Conservation (phyloP, 2,888 invertebrate genomes). For the Drosophila buzzatii region DNA sequence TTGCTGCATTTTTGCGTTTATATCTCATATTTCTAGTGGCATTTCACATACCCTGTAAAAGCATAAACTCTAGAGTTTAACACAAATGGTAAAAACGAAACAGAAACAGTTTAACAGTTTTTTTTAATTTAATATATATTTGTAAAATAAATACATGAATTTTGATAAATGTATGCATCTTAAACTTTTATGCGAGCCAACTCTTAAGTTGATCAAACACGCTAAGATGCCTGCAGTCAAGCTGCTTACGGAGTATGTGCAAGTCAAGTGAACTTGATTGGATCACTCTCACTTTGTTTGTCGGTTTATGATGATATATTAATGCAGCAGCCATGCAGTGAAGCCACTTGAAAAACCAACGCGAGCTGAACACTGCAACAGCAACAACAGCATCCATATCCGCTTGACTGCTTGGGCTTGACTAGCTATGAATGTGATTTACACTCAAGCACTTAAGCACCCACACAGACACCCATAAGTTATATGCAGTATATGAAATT, state of each 20-base stretch:
- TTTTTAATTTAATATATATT: too few species aligned
- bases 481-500: constrained; percentile 42
- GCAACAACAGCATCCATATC: constrained; percentile 28
- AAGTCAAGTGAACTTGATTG: not conserved
- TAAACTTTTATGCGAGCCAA: too few species aligned
- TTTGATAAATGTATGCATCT: too few species aligned
- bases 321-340: constrained; percentile 59
- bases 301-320: constrained; percentile 65
- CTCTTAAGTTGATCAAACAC: too few species aligned
- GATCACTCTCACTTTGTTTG: not conserved
- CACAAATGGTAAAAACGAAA: too few species aligned
- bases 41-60: constrained; percentile 36
- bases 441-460: not conserved
- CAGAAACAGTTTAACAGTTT: too few species aligned
- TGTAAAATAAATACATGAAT: too few species aligned
- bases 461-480: constrained; percentile 23
- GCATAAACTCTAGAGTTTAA: not conserved
- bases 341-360: constrained; percentile 62
- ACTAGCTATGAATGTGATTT: constrained; percentile 34
- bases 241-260: not conserved
- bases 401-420: constrained; percentile 31
- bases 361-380: constrained; percentile 20
- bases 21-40: constrained; percentile 50
- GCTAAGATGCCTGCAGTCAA: not conserved
- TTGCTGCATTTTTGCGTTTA: constrained; percentile 19